Percentiles rank a stretch among this genome's conserved stretches.
Evolutionary conservation across 2,113 vertebrate species (phyloP).

Genomic region (Thamnophis sirtalis): DNA sequence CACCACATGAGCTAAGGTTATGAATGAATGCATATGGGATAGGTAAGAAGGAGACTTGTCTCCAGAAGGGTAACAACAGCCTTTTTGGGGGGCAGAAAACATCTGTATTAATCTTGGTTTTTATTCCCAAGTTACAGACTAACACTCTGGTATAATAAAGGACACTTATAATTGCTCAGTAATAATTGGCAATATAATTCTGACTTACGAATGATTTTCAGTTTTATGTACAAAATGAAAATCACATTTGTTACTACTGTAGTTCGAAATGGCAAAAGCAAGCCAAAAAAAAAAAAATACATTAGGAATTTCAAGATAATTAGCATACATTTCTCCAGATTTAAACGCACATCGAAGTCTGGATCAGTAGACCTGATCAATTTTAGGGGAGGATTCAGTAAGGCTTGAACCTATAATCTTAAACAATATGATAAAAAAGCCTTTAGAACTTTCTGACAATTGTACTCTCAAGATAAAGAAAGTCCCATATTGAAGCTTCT

Average conservation of each 20-base stretch:
- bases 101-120: background rate
- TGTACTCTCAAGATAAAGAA: background rate
- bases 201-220: background rate
- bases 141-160: background rate
- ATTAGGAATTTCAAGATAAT: background rate
- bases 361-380: background rate
- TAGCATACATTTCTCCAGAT: background rate
- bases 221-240: background rate
- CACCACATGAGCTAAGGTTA: background rate
- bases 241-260: background rate
- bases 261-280: background rate
- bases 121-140: background rate
- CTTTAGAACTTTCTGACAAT: background rate
- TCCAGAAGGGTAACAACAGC: background rate
- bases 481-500: background rate
- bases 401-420: background rate
- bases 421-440: background rate
- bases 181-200: background rate
- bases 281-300: background rate
- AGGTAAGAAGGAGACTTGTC: background rate
- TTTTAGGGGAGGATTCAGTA: background rate
- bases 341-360: background rate
- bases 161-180: background rate
- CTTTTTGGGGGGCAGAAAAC: background rate
- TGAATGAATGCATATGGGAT: background rate